Evolutionary conservation across 2,113 vertebrate genomes (phyloP).

Genomic region (Formicarius rufipectus): DNA sequence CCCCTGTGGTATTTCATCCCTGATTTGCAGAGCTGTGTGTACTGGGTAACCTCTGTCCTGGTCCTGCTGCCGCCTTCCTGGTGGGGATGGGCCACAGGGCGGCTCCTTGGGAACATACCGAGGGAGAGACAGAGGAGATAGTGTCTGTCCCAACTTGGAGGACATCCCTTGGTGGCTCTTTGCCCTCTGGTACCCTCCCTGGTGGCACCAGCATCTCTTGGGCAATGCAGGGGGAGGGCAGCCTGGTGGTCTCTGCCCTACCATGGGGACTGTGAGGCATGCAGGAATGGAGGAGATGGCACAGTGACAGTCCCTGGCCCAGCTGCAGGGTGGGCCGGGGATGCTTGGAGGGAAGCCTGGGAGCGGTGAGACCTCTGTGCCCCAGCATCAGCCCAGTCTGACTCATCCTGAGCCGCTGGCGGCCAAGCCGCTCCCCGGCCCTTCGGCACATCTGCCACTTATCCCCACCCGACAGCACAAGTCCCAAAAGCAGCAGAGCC

Average conservation of each 20-base stretch:
- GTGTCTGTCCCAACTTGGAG: background rate
- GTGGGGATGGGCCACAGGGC: background rate
- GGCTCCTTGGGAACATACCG: background rate
- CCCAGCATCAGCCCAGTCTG: slow-evolving; percentile 5
- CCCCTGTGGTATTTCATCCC: background rate
- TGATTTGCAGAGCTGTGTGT: background rate
- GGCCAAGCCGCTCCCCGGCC: background rate
- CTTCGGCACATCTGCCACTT: background rate
- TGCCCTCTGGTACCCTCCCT: background rate
- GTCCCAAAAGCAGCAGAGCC: background rate
- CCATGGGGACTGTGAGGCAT: background rate
- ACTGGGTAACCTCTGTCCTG: background rate
- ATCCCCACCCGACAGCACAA: background rate
- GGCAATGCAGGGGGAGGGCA: background rate
- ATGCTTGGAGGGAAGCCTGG: slow-evolving; percentile 20
- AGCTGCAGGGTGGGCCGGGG: background rate
- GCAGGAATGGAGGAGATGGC: rapidly evolving
- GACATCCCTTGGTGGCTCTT: background rate
- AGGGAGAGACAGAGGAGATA: background rate
- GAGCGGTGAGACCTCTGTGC: background rate
- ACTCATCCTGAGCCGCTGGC: slow-evolving; percentile 7
- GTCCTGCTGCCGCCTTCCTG: slow-evolving; percentile 6
- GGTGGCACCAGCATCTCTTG: background rate
- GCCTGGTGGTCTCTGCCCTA: background rate
- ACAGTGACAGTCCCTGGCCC: background rate